Conservation (phyloP, 2,888 invertebrate genomes). For the Eupeodes luniger region DNA sequence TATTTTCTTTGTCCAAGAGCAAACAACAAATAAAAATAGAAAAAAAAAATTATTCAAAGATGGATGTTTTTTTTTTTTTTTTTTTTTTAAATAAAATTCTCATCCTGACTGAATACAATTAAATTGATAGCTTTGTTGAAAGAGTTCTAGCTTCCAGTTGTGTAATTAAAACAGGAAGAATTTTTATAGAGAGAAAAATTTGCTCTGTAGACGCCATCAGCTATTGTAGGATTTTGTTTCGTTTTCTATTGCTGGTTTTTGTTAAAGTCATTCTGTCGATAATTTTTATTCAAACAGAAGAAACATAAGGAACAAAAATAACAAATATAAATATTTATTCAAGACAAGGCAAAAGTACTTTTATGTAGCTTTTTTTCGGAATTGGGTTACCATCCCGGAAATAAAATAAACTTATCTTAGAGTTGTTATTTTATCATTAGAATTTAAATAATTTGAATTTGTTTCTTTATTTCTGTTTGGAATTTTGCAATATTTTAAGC, state of each 20-base stretch:
- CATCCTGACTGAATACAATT: background rate
- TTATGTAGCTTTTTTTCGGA: background rate
- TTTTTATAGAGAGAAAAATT: background rate
- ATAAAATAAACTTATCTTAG: too few relatives aligned
- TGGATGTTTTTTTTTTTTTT: background rate
- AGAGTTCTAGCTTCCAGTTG: background rate
- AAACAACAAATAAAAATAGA: background rate
- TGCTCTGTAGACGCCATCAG: too few relatives aligned
- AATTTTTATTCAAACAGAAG: too few relatives aligned
- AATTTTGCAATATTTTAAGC: too few relatives aligned
- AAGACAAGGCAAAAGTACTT: background rate
- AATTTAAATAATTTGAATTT: too few relatives aligned
- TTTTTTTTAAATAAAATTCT: background rate
- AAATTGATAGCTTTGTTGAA: background rate
- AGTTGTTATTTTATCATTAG: too few relatives aligned
- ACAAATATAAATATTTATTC: constrained; percentile 5
- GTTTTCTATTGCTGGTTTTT: too few relatives aligned
- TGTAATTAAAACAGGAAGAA: background rate
- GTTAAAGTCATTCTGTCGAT: too few relatives aligned
- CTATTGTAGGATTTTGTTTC: too few relatives aligned
- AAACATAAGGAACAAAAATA: background rate
- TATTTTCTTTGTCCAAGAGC: background rate
- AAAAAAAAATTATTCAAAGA: background rate
- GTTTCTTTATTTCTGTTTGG: too few relatives aligned
- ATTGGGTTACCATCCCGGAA: background rate